Evolutionary conservation across 1,140 invertebrate species (phyloP), one percentile per base, ranked within the genome.

Genomic region (Cyphomyrmex costatus): DNA sequence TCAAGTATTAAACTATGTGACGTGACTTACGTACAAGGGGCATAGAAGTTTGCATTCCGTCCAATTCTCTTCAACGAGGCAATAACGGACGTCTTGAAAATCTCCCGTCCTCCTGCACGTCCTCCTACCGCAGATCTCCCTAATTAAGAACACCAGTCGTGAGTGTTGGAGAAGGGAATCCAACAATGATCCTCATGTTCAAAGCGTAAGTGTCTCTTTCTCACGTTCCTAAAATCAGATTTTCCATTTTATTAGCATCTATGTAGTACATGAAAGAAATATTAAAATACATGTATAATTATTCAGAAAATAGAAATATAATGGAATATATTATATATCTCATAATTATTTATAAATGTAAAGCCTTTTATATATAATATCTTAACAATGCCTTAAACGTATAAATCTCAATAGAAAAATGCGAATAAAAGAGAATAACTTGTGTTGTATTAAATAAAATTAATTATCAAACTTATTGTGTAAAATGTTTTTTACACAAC

Each of bases 41-140:
- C 74, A 56, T 61, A 77, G 56, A 61, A 63, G 56, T 77, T 77
- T 77, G 56, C 74, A 77, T 77, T 77, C 74, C 74, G 21, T 63
- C 56, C 74, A 77, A 77, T 77, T 77, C 74, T 42, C 33, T 36
- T 61, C 33, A 77, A 77, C 36, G 21, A 77, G 74, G 74, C 74
- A 77, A 63, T 63, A 77, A 77, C 56, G 36, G 74, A 16, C 74
- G 33, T 61, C 56, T 77, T 58, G 56, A 77, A 63, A 77, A 77
- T 46, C 56, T 60, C 21, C 56, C 74, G 8, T 76, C 33, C 14
- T 76, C 4, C 14, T 61, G 21, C 36, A 10, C 36, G 36, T 42
- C 36, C 10, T 42, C 36, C 36, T 42, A 42, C 12, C 21, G 33
- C 33, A 42, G n/a, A 77, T 77, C 56, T 36, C 33, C 36, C 21